Conservation (phyloP, 2,888 invertebrate genomes). For the Mylabris sibirica region DNA sequence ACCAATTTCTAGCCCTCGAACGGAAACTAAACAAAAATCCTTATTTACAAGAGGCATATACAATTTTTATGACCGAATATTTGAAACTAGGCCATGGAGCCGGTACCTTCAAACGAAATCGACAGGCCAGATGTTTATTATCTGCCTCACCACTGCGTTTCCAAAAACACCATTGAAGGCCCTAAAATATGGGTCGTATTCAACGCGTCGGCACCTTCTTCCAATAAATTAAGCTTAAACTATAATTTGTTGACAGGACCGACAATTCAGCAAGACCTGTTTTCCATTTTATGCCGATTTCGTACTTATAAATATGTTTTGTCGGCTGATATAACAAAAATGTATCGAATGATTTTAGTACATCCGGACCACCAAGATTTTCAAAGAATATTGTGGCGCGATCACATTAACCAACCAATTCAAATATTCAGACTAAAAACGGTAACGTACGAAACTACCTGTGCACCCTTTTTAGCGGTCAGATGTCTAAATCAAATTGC, state of each 20-base stretch:
- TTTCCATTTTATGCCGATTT: slow-evolving; percentile 35
- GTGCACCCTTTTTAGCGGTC: background rate
- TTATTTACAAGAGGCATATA: background rate
- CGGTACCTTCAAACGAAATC: background rate
- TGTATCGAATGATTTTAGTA: slow-evolving; percentile 39
- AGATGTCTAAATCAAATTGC: slow-evolving; percentile 1
- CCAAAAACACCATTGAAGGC: background rate
- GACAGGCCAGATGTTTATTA: background rate
- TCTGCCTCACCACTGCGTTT: background rate
- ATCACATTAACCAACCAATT: background rate
- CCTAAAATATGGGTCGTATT: slow-evolving; percentile 33
- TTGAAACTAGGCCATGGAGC: background rate
- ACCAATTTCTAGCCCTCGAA: background rate
- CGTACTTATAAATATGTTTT: slow-evolving; percentile 30
- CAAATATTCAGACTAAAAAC: background rate
- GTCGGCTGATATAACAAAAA: slow-evolving; percentile 37
- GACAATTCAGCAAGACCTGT: slow-evolving; percentile 33
- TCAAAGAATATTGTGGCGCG: slow-evolving; percentile 38
- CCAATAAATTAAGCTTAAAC: slow-evolving; percentile 23
- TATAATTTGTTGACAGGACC: slow-evolving; percentile 29
- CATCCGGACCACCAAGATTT: slow-evolving; percentile 27
- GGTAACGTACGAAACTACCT: background rate
- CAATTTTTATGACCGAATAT: slow-evolving; percentile 12
- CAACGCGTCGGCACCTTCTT: slow-evolving; percentile 25
- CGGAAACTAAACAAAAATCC: slow-evolving; percentile 1